Conservation (phyloP, 2,888 invertebrate species). For the Dilophus febrilis region DNA sequence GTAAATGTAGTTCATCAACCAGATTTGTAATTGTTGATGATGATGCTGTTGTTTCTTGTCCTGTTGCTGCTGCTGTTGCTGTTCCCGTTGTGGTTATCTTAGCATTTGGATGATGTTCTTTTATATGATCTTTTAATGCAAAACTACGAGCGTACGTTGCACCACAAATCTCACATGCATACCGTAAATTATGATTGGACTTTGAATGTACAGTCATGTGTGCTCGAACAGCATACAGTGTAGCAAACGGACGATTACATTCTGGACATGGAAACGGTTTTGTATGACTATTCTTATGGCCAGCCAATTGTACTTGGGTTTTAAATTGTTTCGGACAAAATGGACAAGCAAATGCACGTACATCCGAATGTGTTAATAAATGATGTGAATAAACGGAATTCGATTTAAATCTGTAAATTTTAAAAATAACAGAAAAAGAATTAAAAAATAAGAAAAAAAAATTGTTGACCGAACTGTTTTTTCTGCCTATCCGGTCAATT, state of each 20-base stretch:
- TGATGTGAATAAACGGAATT: conserved; percentile 68
- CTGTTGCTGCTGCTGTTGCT: too few relatives aligned
- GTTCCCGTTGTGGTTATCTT: too few relatives aligned
- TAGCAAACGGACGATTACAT: conserved; percentile 62
- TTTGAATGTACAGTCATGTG: conserved; percentile 59
- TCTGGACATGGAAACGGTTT: conserved; percentile 63
- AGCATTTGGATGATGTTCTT: conserved; percentile 39
- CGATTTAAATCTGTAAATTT: conserved; percentile 47
- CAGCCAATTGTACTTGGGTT: conserved; percentile 59
- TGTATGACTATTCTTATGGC: conserved; percentile 64
- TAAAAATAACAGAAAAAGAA: conserved; percentile 2
- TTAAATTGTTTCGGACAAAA: conserved; percentile 65
- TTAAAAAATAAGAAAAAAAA: background rate
- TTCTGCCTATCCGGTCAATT: conserved; percentile 4
- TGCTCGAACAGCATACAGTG: conserved; percentile 55
- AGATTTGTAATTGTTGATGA: too few relatives aligned
- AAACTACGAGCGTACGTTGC: conserved; percentile 60
- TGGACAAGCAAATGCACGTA: conserved; percentile 58
- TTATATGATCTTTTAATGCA: conserved; percentile 56
- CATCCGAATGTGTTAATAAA: conserved; percentile 53
- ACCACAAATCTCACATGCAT: conserved; percentile 51
- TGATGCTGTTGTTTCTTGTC: too few relatives aligned
- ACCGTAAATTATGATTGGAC: conserved; percentile 46
- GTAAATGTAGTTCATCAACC: too few relatives aligned
- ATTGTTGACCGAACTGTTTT: conserved; percentile 1